These are phyloP conservation scores for Idris sp. DNA, from an alignment of 1,140 invertebrate genomes.

Conservation along the genomic window DNA sequence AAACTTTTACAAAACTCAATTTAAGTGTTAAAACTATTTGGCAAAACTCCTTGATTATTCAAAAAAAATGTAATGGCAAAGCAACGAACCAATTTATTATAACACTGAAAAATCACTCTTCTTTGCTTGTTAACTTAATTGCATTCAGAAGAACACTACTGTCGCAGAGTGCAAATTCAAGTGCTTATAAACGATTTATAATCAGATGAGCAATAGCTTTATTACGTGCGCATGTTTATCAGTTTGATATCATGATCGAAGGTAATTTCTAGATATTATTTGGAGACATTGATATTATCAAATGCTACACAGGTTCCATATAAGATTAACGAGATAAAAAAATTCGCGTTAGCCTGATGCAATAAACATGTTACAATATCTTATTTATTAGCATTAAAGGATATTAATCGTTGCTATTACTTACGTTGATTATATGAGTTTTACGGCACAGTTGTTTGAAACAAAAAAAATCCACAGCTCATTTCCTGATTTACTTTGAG, in stretches of 20 bases:
- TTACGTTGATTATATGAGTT: too few relatives aligned
- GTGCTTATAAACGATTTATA: slow-evolving; percentile 56
- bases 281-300: slow-evolving; percentile 51
- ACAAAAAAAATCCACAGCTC: slow-evolving; percentile 23
- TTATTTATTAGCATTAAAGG: slow-evolving; percentile 17
- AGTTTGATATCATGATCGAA: slow-evolving; percentile 48
- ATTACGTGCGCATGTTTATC: slow-evolving; percentile 56
- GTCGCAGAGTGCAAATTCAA: slow-evolving; percentile 8
- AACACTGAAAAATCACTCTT: slow-evolving; percentile 26
- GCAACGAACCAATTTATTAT: slow-evolving; percentile 48
- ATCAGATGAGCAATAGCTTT: slow-evolving; percentile 47
- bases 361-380: slow-evolving; percentile 28
- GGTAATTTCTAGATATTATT: slow-evolving; percentile 58
- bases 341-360: slow-evolving; percentile 9
- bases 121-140: slow-evolving; percentile 39
- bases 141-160: slow-evolving; percentile 42
- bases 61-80: background rate
- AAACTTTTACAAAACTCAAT: too few relatives aligned
- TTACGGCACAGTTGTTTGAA: too few relatives aligned
- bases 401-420: too few relatives aligned
- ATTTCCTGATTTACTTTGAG: slow-evolving; percentile 15
- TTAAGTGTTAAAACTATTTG: too few relatives aligned
- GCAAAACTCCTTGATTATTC: too few relatives aligned
- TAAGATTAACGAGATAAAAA: slow-evolving; percentile 51
- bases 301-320: slow-evolving; percentile 35